Percentiles rank a stretch among this genome's conserved stretches.
Evolutionary conservation across 2,797 vertebrate species (phyloP).

Genomic region (Hipposideros larvatus): DNA sequence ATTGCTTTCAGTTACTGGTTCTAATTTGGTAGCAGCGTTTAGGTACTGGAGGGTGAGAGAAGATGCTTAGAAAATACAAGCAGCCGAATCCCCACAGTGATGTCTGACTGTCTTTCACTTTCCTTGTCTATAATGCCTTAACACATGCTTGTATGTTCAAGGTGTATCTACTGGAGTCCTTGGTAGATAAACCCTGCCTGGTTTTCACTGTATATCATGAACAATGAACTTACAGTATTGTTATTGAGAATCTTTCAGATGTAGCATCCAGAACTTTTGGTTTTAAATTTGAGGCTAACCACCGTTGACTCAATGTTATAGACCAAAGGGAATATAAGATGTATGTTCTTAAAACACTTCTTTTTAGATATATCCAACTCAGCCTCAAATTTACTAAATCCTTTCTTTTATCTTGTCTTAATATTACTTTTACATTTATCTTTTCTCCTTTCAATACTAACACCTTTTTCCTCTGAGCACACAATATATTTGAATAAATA

Average conservation of each 20-base stretch:
- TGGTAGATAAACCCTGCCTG: not conserved
- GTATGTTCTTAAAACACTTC: not conserved
- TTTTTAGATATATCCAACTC: not conserved
- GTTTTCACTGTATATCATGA: not conserved
- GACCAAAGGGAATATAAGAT: not conserved
- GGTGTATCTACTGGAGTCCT: not conserved
- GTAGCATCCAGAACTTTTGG: not conserved
- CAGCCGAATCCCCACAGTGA: not conserved
- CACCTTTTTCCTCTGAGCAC: not conserved
- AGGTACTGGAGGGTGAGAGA: not conserved
- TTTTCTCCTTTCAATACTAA: not conserved
- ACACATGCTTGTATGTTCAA: not conserved
- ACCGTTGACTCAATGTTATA: not conserved
- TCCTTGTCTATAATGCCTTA: not conserved
- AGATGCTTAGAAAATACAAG: not conserved
- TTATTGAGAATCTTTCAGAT: not conserved
- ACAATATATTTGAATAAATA: not conserved
- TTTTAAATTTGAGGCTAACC: not conserved
- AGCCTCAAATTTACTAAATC: not conserved
- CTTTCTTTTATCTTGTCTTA: not conserved
- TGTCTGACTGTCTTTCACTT: not conserved
- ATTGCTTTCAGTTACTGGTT: not conserved
- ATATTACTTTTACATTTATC: not conserved
- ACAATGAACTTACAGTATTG: not conserved
- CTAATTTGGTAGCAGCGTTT: not conserved